Base-by-base conservation (phyloP, 2,888 invertebrate species). In the Drosophila infuscata region DNA sequence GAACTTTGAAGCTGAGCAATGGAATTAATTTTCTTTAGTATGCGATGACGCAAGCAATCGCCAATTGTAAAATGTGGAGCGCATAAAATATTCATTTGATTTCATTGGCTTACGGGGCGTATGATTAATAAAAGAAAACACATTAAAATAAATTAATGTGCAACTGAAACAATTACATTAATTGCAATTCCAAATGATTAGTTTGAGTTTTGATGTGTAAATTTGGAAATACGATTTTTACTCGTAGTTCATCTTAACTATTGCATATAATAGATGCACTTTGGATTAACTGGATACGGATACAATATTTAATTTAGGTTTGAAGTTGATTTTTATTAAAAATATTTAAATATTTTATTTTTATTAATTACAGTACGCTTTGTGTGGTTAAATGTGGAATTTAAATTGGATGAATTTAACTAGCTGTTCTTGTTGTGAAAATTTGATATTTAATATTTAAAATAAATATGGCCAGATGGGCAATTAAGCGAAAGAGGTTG, bases 31-130 rank as follows among this genome's bases (percentile, higher is more conserved):
- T 25, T 15, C 46, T 25, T 46, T 36, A 65, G 51, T 51, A 49
- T 54, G 30, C 56, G 54, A 69, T 76, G 79, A 81, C 78, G 78
- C 81, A 81, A 72, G 68, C 76, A 72, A 72, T 79, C 60, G 73
- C 69, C 78, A 76, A 73, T 80, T 81, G 81, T 66, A 54, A 66
- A 76, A 64, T 62, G 67, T 58, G 54, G 25, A 60, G 59, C 56
- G 64, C 32, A 43, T 49, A 61, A 74, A 79, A 49, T 75, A 70
- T 71, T 35, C 64, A 72, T 74, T 68, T 59, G 52, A 78, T 68
- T 78, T 72, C 56, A 64, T 66, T 69, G 69, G 63, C 73, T 53
- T 63, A 81, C 77, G 9, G 68, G 62, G 68, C 81, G 77, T 69
- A 81, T 79, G 77, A 76, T 81, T 66, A 81, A 79, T 81, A 65